A percentile compares a stretch with the other conserved stretches of the same genome.
phyloP scores from a whole-genome alignment of 2,888 invertebrate genomes.

The Adela reaumurella region DNA sequence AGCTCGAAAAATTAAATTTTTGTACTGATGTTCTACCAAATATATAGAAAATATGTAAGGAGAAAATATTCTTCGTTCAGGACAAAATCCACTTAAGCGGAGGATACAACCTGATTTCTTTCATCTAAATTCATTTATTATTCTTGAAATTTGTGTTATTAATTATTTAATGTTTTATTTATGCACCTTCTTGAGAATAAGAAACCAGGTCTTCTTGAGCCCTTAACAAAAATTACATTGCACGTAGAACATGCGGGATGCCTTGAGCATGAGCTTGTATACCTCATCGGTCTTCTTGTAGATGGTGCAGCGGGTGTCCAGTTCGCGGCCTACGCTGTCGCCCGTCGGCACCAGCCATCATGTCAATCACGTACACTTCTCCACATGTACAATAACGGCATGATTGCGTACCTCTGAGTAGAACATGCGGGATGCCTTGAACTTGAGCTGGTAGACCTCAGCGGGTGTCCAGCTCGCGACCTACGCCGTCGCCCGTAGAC shows the following conservation, averaged over 20 bases:
- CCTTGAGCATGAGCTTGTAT: constrained; percentile 95
- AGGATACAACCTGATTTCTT: too few relatives aligned
- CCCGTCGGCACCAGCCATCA: constrained; percentile 95
- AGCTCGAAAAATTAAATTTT: too few relatives aligned
- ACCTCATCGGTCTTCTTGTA: constrained; percentile 98
- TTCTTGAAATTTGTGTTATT: too few relatives aligned
- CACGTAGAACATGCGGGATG: constrained; percentile 87
- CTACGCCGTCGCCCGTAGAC: constrained; percentile 68
- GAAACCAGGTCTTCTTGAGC: not conserved
- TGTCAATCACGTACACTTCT: constrained; percentile 95
- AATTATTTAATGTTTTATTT: too few relatives aligned
- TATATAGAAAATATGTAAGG: too few relatives aligned
- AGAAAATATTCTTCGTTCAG: too few relatives aligned
- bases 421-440: constrained; percentile 93
- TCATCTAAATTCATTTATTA: too few relatives aligned
- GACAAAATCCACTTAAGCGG: too few relatives aligned
- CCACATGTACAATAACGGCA: constrained; percentile 63
- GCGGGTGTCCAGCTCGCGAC: constrained; percentile 88
- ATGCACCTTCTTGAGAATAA: too few relatives aligned
- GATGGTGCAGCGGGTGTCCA: constrained; percentile 93
- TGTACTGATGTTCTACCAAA: too few relatives aligned
- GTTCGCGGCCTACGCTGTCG: constrained; percentile 89
- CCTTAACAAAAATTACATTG: too few relatives aligned
- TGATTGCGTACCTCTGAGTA: too few relatives aligned
- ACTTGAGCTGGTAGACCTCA: constrained; percentile 95